Evolutionary conservation across 2,797 vertebrate genomes (phyloP).

Genomic region (Bradypus variegatus): DNA sequence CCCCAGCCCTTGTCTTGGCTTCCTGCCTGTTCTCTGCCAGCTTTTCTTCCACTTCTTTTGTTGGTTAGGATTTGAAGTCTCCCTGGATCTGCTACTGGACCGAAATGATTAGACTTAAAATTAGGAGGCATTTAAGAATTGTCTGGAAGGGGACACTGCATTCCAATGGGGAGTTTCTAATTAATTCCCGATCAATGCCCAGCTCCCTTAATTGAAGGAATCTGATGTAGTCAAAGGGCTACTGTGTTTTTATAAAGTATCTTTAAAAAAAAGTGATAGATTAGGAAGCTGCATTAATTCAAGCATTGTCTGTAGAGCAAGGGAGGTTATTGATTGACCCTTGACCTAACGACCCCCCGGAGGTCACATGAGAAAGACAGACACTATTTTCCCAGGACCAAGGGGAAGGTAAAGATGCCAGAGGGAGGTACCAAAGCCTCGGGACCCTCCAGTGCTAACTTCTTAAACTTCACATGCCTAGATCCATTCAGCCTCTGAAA

Average conservation of each 20-base stretch:
- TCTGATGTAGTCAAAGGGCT: not conserved
- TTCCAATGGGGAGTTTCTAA: not conserved
- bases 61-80: not conserved
- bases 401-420: not conserved
- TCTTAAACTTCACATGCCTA: not conserved
- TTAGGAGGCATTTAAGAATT: not conserved
- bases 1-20: not conserved
- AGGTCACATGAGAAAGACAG: not conserved
- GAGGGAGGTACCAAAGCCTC: not conserved
- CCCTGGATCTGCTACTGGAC: not conserved
- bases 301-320: not conserved
- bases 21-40: not conserved
- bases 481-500: not conserved
- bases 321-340: too few relatives aligned
- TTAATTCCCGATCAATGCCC: not conserved
- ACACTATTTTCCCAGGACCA: not conserved
- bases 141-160: not conserved
- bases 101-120: slow-evolving; percentile 10
- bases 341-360: not conserved
- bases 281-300: not conserved
- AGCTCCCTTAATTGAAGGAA: slow-evolving; percentile 1
- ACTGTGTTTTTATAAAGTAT: not conserved
- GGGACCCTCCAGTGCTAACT: not conserved
- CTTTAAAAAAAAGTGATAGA: not conserved
- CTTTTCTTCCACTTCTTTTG: not conserved